Conservation (phyloP, 2,888 invertebrate species). For the Halictus ligatus region DNA sequence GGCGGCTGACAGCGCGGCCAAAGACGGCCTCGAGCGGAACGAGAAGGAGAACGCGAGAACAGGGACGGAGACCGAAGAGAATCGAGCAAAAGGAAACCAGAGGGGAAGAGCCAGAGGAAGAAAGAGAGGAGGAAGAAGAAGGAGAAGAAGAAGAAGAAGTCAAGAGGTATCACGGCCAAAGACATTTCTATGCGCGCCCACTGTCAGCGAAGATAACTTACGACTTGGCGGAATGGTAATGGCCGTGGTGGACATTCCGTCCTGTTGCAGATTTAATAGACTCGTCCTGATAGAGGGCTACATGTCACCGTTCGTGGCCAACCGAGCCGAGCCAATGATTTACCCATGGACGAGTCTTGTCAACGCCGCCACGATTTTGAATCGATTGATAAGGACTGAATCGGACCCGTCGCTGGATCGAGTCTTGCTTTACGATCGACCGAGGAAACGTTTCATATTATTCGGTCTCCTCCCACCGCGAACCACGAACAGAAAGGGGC, state of each 20-base stretch:
- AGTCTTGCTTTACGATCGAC: constrained; percentile 12
- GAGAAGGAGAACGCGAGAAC: constrained; percentile 24
- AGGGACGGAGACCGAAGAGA: background rate
- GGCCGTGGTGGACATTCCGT: constrained; percentile 71
- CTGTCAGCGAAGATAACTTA: constrained; percentile 79
- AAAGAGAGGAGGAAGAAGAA: constrained; percentile 19
- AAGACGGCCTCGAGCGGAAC: constrained; percentile 47
- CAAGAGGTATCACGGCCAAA: constrained; percentile 59
- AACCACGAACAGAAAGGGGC: background rate
- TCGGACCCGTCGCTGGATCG: constrained; percentile 8
- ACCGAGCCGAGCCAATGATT: constrained; percentile 64
- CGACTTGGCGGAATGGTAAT: constrained; percentile 75
- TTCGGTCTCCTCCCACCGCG: background rate
- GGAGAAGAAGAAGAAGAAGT: constrained; percentile 53
- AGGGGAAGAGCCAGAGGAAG: constrained; percentile 25
- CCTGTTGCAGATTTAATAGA: constrained; percentile 78
- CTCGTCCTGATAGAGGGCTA: constrained; percentile 76
- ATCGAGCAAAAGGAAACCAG: background rate
- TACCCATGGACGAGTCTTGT: constrained; percentile 65
- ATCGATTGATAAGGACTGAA: constrained; percentile 31
- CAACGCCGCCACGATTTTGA: constrained; percentile 65
- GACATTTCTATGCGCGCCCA: constrained; percentile 76
- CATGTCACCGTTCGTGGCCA: constrained; percentile 71
- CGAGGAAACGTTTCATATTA: constrained; percentile 6
- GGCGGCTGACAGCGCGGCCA: constrained; percentile 50